These are phyloP conservation scores for Tonatia bakeri DNA, from an alignment of 2,113 vertebrate genomes.

Conservation along the genomic window DNA sequence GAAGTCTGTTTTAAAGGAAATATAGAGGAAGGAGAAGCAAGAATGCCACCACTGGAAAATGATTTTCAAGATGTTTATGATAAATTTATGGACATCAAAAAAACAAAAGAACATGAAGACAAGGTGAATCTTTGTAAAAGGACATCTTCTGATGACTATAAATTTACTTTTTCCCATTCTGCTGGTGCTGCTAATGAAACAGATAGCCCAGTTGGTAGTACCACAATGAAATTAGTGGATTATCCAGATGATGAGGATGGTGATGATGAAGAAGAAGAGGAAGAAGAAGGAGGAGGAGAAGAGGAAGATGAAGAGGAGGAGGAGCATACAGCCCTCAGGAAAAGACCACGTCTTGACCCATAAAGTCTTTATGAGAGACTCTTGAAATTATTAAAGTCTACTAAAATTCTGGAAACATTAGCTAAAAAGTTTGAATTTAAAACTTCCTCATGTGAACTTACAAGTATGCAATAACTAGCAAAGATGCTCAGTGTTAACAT, in stretches of 20 bases:
- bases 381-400: background rate
- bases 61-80: constrained; percentile 89
- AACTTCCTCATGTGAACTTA: constrained; percentile 78
- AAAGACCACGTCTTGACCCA: constrained; percentile 88
- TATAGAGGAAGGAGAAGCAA: constrained; percentile 82
- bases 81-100: constrained; percentile 89
- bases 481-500: constrained; percentile 74
- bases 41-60: constrained; percentile 82
- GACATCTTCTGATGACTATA: constrained; percentile 77
- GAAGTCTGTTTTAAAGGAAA: constrained; percentile 89
- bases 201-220: constrained; percentile 82
- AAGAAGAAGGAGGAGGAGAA: constrained; percentile 79
- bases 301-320: constrained; percentile 23
- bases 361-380: constrained; percentile 77
- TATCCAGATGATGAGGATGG: constrained; percentile 87
- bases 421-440: constrained; percentile 78
- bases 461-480: constrained; percentile 81
- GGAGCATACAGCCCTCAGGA: constrained; percentile 83
- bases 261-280: background rate
- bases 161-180: constrained; percentile 81
- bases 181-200: constrained; percentile 82
- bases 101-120: constrained; percentile 85
- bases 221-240: constrained; percentile 83
- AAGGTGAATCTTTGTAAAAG: constrained; percentile 79
- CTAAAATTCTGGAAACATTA: constrained; percentile 81